Evolutionary conservation across 2,797 vertebrate genomes (phyloP), one percentile per base, ranked within the genome.

Genomic region (Benthosema pterotum): DNA sequence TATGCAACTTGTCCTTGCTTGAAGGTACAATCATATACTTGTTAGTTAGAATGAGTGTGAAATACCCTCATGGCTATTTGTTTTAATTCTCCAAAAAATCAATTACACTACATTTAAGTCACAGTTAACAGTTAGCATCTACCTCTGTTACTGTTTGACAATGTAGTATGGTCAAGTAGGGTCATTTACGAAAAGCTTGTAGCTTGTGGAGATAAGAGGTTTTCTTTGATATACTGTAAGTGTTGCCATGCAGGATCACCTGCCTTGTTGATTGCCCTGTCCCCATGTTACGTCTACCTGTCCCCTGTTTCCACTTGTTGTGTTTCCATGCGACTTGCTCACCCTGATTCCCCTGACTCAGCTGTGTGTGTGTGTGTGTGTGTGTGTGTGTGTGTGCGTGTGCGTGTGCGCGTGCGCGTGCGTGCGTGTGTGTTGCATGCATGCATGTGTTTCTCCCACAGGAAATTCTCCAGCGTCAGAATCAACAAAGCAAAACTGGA

Each of bases 391-490:
- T 46, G 11, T n/a, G 45, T 46, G 45, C n/a, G 45, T 46, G 45
- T n/a, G 45, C 4, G 45, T 46, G 45, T 46, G 32, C 11, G 32
- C 2, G 32, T 9, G 32, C 11, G 32, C 11, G 28, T 32, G 28
- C 3, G 28, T 32, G 28, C 8, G 46, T 14, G 28, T 32, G 0
- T 32, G 28, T 2, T 22, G 22, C 22, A 22, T 22, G 22, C 22
- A 22, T 22, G 22, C 22, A 22, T 25, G 22, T 25, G 80, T 88
- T 72, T 88, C 83, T 87, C 72, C 83, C 78, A 69, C 89, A 99
- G 97, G 94, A 98, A 95, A 93, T 94, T 93, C 94, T 98, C 97
- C 87, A 95, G 91, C 91, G 92, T 99, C 79, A 96, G 96, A 90
- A 97, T 99, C 93, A 96, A 82, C 91, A 95, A 87, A 87, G 95